Base-by-base conservation (phyloP, 2,888 invertebrate genomes). In the Hydriomena furcata region DNA sequence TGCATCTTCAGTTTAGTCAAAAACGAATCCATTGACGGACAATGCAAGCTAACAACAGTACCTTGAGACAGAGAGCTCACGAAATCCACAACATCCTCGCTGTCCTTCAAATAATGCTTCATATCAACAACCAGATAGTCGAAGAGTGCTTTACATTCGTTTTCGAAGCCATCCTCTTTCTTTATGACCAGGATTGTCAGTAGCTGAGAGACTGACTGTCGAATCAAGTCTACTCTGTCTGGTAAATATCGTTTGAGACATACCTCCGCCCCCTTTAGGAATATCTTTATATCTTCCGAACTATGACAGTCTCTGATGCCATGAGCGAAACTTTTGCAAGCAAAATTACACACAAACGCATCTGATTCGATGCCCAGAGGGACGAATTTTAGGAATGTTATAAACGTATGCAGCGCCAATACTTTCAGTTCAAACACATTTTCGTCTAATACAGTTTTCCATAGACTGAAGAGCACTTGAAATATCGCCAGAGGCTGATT, bases 291-390 rank as follows among this genome's bases (percentile, higher is more conserved):
- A 32, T 83, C 73, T 1, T 68, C 58, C 38, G 77, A 70, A 6
- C 69, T 67, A 11, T 72, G 65, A 37, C 82, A 77, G 35, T 71
- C 69, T 57, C 88, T 90, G 1, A 92, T 91, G 1, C 92, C 77
- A 59, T 92, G 82, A 1, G 92, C 71, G 12, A 94, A 71, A 43
- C 88, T 91, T 54, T 91, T 87, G 42, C 91, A 87, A 4, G 91
- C 79, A 60, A 92, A 93, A 60, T 92, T 89, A 27, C 92, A 82
- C 7, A 94, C 68, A 59, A 92, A 93, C 0, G 83, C 76, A 5
- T 91, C 89, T n/a, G 93, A 83, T 1, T 79, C 63, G 35, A 82
- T 69, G 3, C 78, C 71, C n/a, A 82, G 62, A 0, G 88, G 80
- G 1, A 91, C 65, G 24, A 89, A 71, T 12, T 89, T 76, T 5